phyloP scores from a whole-genome alignment of 1,140 invertebrate species.

The Bicyclus anynana region DNA sequence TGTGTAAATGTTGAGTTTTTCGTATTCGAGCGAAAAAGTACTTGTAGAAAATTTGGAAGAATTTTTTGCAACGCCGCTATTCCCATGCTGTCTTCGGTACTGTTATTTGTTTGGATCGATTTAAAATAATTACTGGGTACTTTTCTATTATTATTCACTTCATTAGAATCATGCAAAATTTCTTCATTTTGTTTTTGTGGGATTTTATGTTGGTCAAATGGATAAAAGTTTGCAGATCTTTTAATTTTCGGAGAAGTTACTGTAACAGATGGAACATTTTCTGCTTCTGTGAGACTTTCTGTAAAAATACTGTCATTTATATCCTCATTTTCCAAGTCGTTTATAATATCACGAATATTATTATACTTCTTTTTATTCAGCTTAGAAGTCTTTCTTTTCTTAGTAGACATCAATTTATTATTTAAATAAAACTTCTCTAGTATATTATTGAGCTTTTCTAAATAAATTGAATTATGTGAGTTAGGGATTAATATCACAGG shows the following conservation, averaged over 20 bases:
- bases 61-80: conserved; percentile 20
- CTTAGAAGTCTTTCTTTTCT: conserved; percentile 14
- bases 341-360: conserved; percentile 66
- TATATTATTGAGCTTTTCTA: conserved; percentile 46
- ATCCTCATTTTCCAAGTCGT: conserved; percentile 42
- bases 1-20: not conserved
- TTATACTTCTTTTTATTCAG: conserved; percentile 44
- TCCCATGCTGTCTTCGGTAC: conserved; percentile 1
- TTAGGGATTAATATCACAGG: conserved; percentile 48
- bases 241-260: not conserved
- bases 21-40: conserved; percentile 28
- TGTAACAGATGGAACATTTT: conserved; percentile 27
- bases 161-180: not conserved
- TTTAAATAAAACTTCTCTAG: conserved; percentile 28
- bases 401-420: conserved; percentile 4
- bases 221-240: not conserved
- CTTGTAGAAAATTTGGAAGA: conserved; percentile 44
- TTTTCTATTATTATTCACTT: not conserved
- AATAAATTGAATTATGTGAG: conserved; percentile 36
- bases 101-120: not conserved
- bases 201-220: not conserved
- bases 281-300: conserved; percentile 42
- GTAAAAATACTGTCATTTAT: conserved; percentile 20
- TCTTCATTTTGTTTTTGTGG: not conserved
- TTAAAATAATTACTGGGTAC: not conserved